Evolutionary conservation across 35 echinoderm and acorn worm species (phyloP).

Genomic region (Apostichopus californicus): DNA sequence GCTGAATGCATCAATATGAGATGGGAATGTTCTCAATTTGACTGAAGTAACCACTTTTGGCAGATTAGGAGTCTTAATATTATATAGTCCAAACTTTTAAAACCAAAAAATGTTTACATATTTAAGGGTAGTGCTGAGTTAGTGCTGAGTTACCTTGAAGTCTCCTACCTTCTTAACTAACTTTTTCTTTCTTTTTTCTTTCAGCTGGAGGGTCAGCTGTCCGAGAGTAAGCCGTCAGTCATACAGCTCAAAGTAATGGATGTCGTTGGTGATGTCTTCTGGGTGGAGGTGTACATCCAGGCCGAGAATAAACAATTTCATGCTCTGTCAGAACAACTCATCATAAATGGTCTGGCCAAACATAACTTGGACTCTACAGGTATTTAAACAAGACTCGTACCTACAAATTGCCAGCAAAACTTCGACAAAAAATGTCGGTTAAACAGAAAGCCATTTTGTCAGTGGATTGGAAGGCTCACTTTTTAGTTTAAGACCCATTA

Average conservation of each 20-base stretch:
- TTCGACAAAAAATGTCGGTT: no score
- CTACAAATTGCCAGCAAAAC: no score
- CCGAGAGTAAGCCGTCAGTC: neutral
- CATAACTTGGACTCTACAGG: neutral
- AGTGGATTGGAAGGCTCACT: no score
- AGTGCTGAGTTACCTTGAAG: neutral
- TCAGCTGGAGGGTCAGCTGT: no score
- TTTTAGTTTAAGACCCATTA: no score
- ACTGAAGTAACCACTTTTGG: no score
- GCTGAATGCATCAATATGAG: no score
- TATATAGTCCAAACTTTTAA: no score
- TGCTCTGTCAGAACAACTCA: slow-evolving; percentile 10
- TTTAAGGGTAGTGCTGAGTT: neutral
- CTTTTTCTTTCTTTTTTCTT: neutral
- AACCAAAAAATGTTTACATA: neutral
- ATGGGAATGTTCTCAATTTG: no score
- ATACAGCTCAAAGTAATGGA: slow-evolving; percentile 34
- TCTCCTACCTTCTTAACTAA: neutral
- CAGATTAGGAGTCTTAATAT: no score
- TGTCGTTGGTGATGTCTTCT: neutral
- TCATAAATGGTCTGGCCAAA: slow-evolving; percentile 3
- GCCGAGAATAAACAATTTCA: neutral
- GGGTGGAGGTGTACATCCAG: neutral
- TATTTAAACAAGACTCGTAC: neutral
- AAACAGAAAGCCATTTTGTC: no score